A percentile compares a stretch with the other conserved stretches of the same genome.
These are phyloP conservation scores for Hermodice carunculata DNA, from an alignment of 2,888 invertebrate species.

Conservation along the genomic window DNA sequence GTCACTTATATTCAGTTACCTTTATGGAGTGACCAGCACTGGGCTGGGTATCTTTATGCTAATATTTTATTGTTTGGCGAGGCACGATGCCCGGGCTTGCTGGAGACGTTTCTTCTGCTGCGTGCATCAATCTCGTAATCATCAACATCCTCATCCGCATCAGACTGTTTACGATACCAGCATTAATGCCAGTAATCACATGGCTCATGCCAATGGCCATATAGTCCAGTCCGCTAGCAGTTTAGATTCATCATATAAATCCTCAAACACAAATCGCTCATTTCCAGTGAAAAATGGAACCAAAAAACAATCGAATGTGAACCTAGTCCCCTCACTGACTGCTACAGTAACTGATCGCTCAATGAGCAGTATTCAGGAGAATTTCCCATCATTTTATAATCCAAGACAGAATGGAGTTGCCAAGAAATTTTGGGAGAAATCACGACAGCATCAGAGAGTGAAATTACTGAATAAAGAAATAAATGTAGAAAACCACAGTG, in stretches of 20 bases:
- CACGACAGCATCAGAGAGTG: conserved; percentile 58
- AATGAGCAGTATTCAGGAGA: conserved; percentile 25
- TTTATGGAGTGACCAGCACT: conserved; percentile 81
- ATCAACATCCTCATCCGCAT: background rate
- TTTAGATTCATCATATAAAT: conserved; percentile 20
- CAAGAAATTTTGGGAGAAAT: conserved; percentile 89
- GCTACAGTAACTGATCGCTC: conserved; percentile 16
- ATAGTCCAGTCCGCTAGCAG: conserved; percentile 42
- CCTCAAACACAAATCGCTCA: conserved; percentile 10
- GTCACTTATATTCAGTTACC: conserved; percentile 83
- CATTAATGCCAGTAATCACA: conserved; percentile 19
- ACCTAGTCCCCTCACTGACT: conserved; percentile 54
- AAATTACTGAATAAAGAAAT: conserved; percentile 58
- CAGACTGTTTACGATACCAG: conserved; percentile 39
- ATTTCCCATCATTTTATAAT: conserved; percentile 82
- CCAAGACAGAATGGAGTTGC: conserved; percentile 95
- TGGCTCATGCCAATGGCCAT: conserved; percentile 54
- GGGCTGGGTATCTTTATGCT: conserved; percentile 84
- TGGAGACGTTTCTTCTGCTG: conserved; percentile 72
- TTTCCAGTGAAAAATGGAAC: background rate
- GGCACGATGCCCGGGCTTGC: conserved; percentile 85
- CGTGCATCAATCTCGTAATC: conserved; percentile 45
- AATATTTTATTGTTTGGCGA: conserved; percentile 86
- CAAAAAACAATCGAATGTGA: conserved; percentile 55
- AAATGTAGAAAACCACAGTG: conserved; percentile 44